Base-by-base conservation (phyloP, 2,797 vertebrate species). In the Toxotes lorentzi region DNA sequence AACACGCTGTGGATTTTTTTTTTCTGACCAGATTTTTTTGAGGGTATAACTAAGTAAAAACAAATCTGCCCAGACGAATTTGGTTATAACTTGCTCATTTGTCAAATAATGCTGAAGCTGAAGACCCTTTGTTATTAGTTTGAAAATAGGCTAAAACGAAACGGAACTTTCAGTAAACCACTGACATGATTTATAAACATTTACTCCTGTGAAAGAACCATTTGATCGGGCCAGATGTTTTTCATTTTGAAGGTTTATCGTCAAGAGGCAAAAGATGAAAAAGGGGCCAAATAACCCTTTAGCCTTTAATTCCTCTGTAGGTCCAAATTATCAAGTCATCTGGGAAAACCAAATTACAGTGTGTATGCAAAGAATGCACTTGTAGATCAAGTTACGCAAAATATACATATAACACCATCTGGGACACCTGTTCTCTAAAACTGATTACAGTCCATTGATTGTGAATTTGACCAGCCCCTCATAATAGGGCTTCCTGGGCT, bases 211-310 rank as follows among this genome's bases (percentile, higher is more conserved):
- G 84, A 91, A 87, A 81, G 86, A 84, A 81, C 85, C 77, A 92
- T 92, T 93, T 94, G 88, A 94, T 93, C 90, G 78, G 63, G 69
- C 85, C 94, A 95, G 89, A 93, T 95, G 93, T 86, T 95, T 93
- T 92, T 94, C 83, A 94, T 94, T 94, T 81, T 59, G 9, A 73
- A 67, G 76, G 73, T 92, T 94, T 94, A 93, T 91, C 81, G 82
- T 88, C 71, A 74, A 89, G 82, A 92, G 82, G 85, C 79, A 78
- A 79, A 85, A 88, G 89, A 94, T 91, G 85, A 92, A 94, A 93
- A 92, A 76, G 67, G 70, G 84, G 73, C 83, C 57, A 91, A 92
- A 94, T 87, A 89, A 90, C 79, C 79, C 78, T 82, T 91, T 76
- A 24, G 74, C 65, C 86, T 89, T 92, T 90, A 85, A 89, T 90